Evolutionary conservation across 2,888 invertebrate genomes (phyloP), one percentile per base, ranked within the genome.

Genomic region (Cryptosula pallasiana): DNA sequence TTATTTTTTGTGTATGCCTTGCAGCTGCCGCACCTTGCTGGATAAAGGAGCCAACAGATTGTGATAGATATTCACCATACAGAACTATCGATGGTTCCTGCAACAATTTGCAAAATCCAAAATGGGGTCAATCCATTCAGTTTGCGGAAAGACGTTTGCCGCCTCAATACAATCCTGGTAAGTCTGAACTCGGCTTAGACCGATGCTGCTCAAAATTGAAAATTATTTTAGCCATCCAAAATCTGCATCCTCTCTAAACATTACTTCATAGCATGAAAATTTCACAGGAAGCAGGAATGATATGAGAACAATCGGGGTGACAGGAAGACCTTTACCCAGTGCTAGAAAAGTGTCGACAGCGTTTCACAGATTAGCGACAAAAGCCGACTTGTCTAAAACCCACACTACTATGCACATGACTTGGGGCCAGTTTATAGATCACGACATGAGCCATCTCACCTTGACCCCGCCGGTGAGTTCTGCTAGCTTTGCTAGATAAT

Each of bases 361-460:
- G 16, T 69, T 77, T 16, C 75, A 74, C 35, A 71, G 75, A 29
- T 32, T 73, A 35, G 71, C 72, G 5, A 71, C 73, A 45, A 69
- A 25, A 5, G 73, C 71, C 27, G 71, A 71, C 3, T 73, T 73
- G 1, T 55, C 69, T 34, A 35, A 35, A 0, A 55, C 45, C 1
- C 45, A 63, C 25, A 74, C 76, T 2, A 73, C 75, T 32, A 72
- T 76, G 73, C 71, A 78, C 55, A 78, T 78, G 75, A 76, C 73
- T 71, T 78, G 74, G 72, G 78, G 78, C 16, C 78, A 78, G 73
- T 77, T 78, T 35, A 54, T 76, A 20, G 78, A 78, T 73, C 78
- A 78, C 57, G 78, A 78, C 71, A 73, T 78, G 45, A 77, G 77
- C 27, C 73, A 63, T 63, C 29, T 63, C 25, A 27, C 63, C 13